Percentiles rank a stretch among this genome's conserved stretches.
phyloP scores from a whole-genome alignment of 2,888 invertebrate genomes.

The Euzophera pinguis region DNA sequence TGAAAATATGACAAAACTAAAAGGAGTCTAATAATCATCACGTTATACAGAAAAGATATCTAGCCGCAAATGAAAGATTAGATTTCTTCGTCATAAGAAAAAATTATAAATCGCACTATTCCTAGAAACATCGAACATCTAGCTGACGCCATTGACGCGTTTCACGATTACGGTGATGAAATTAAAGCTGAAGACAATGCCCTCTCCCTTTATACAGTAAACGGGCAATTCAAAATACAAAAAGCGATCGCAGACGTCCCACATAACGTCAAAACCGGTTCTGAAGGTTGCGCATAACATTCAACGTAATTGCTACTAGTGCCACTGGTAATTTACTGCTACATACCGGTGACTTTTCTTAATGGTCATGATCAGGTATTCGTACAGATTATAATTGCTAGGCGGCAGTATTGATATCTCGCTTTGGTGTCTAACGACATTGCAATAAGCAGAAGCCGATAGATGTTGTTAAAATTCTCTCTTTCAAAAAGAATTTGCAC shows the following conservation, averaged over 20 bases:
- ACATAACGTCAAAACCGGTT: conserved; percentile 4
- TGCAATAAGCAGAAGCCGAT: background rate
- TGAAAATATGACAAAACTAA: too few relatives aligned
- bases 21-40: too few relatives aligned
- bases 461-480: background rate
- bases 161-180: too few relatives aligned
- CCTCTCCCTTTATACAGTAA: background rate
- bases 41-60: too few relatives aligned
- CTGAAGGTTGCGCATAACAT: conserved; percentile 1
- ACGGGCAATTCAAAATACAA: background rate
- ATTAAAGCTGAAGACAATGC: background rate
- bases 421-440: background rate
- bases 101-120: too few relatives aligned
- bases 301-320: background rate
- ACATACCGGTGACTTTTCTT: background rate
- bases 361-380: conserved; percentile 5
- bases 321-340: background rate
- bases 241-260: background rate
- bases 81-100: too few relatives aligned
- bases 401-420: background rate
- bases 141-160: too few relatives aligned
- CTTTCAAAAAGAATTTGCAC: background rate
- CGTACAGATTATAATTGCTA: background rate
- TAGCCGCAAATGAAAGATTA: too few relatives aligned
- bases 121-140: too few relatives aligned